Evolutionary conservation across 1,140 invertebrate genomes (phyloP), one percentile per base, ranked within the genome.

Genomic region (Meteorus sp.): DNA sequence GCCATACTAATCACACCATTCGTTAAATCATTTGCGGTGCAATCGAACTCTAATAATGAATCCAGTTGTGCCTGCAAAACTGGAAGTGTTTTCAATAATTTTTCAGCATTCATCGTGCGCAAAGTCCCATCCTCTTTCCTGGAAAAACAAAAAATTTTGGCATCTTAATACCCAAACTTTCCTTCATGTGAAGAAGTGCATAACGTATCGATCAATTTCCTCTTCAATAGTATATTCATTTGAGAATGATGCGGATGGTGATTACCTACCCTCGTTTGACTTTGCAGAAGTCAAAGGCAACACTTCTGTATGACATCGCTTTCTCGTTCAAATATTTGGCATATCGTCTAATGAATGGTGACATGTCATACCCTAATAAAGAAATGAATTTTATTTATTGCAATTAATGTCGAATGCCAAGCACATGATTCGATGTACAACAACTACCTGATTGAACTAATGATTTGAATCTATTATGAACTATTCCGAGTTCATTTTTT

Each of bases 201-300:
- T 13, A 43, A 51, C 35, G 56, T 5, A 48, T 41, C 19, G 60
- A 35, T 48, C 29, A 20, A 56, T 35, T 43, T 33, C 15, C 23
- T 57, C 35, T 25, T 5, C 5, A 27, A 2, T 19, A 7, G 50
- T n/a, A 29, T 39, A 51, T 29, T 5, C n/a, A 27, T 29, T 43
- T 56, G 17, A 59, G 19, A 48, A 51, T 51, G 15, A 35, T 22
- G 13, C 4, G n/a, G 9, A 33, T 33, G n/a, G 15, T 20, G 1
- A 41, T 48, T 20, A 5, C 88, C 85, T 82, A 97, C 93, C 97
- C 96, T 80, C 97, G 84, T 81, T 98, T 99, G 35, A 99, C 94
- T 90, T 99, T 99, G 84, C 97, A 99, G 82, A 99, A 99, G 82
- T 99, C 98, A 80, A 99, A 99, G 56, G 97, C 98, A 71, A 99